phyloP scores from a whole-genome alignment of 2,888 invertebrate genomes.

The Tipula lateralis region DNA sequence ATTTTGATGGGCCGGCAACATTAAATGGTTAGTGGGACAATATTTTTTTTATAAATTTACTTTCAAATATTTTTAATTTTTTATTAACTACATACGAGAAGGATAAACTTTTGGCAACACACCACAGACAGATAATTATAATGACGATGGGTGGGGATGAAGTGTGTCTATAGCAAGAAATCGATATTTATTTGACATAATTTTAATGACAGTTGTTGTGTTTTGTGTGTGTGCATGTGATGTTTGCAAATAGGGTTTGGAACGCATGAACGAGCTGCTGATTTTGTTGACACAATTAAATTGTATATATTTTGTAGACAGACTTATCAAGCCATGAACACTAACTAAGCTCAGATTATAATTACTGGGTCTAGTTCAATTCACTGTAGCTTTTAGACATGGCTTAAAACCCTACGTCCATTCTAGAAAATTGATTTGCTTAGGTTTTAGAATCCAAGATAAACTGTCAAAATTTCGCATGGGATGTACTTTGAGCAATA shows the following conservation, averaged over 20 bases:
- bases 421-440: too few species aligned
- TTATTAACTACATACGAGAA: not conserved
- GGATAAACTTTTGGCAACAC: not conserved
- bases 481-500: too few species aligned
- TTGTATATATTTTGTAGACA: not conserved
- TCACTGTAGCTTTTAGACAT: too few species aligned
- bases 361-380: too few species aligned
- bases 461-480: too few species aligned
- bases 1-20: conserved; percentile 60
- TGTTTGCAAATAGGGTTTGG: not conserved
- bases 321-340: too few species aligned
- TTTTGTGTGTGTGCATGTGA: not conserved
- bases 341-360: too few species aligned
- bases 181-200: not conserved
- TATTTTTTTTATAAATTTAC: too few species aligned
- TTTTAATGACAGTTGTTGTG: not conserved
- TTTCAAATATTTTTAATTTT: not conserved
- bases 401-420: too few species aligned
- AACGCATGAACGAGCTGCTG: not conserved
- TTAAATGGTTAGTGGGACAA: conserved; percentile 54
- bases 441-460: too few species aligned
- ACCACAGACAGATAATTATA: not conserved
- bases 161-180: not conserved
- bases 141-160: not conserved
- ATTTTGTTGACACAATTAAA: not conserved